These are phyloP conservation scores for Sycophaga agraensis DNA, from an alignment of 1,140 invertebrate species.

Conservation along the genomic window DNA sequence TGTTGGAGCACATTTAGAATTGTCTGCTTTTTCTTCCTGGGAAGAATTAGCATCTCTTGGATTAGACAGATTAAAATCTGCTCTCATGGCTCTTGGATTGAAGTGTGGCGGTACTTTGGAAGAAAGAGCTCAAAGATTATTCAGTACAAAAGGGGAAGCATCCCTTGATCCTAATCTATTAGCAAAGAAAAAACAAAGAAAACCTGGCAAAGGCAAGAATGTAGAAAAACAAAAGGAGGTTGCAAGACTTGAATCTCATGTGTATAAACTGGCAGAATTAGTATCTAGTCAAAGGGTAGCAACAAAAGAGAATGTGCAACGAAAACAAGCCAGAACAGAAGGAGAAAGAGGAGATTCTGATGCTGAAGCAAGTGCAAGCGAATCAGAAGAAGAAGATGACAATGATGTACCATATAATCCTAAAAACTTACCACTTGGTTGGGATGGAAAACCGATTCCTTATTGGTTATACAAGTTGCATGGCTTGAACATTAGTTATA, in stretches of 20 bases:
- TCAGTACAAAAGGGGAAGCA: conserved; percentile 92
- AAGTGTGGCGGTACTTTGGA: conserved; percentile 99
- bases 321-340: conserved; percentile 95
- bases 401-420: conserved; percentile 98
- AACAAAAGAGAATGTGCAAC: conserved; percentile 97
- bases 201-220: conserved; percentile 65
- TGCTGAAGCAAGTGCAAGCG: conserved; percentile 82
- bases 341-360: conserved; percentile 93
- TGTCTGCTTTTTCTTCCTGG: conserved; percentile 96
- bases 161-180: conserved; percentile 87
- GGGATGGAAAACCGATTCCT: conserved; percentile 99
- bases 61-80: conserved; percentile 95
- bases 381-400: conserved; percentile 85
- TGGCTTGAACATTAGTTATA: conserved; percentile 98
- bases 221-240: conserved; percentile 79
- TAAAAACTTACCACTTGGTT: conserved; percentile 97
- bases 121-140: conserved; percentile 93
- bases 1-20: conserved; percentile 92
- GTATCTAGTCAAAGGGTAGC: conserved; percentile 81
- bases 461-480: conserved; percentile 99
- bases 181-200: conserved; percentile 78
- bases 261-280: conserved; percentile 83
- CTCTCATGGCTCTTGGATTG: conserved; percentile 92
- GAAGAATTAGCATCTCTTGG: conserved; percentile 96
- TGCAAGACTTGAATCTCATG: conserved; percentile 82